These are phyloP conservation scores for Neodiprion pinetum DNA, from an alignment of 1,140 invertebrate species.

Conservation along the genomic window DNA sequence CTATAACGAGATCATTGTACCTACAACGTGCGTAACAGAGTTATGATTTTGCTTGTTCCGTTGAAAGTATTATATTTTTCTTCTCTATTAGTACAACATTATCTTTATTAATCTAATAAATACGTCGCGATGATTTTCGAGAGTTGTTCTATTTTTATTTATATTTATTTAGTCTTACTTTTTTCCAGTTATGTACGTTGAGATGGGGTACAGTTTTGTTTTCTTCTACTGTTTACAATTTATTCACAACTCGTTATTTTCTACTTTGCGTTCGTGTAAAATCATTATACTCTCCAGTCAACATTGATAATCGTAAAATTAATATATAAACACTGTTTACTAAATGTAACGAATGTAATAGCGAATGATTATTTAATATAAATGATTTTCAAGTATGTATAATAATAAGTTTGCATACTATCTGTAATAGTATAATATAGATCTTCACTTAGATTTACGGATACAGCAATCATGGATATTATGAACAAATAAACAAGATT, in stretches of 20 bases:
- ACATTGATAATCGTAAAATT: slow-evolving; percentile 41
- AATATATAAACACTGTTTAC: slow-evolving; percentile 53
- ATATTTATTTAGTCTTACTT: slow-evolving; percentile 23
- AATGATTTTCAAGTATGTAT: slow-evolving; percentile 54
- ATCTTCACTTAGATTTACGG: slow-evolving; percentile 57
- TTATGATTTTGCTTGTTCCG: slow-evolving; percentile 31
- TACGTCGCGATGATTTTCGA: slow-evolving; percentile 40
- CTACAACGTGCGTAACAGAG: slow-evolving; percentile 20
- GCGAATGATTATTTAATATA: slow-evolving; percentile 50
- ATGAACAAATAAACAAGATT: slow-evolving; percentile 60
- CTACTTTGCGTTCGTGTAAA: not conserved
- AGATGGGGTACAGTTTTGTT: slow-evolving; percentile 24
- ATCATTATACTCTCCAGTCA: slow-evolving; percentile 8
- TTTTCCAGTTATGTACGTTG: slow-evolving; percentile 32
- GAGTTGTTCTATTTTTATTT: slow-evolving; percentile 38
- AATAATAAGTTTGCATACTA: slow-evolving; percentile 57
- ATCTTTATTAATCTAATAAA: too few species aligned
- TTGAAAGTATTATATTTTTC: slow-evolving; percentile 57
- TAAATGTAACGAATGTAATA: slow-evolving; percentile 49
- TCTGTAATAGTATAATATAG: slow-evolving; percentile 46
- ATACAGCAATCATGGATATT: slow-evolving; percentile 57
- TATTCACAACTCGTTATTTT: slow-evolving; percentile 20
- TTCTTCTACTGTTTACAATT: slow-evolving; percentile 17
- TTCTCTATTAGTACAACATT: slow-evolving; percentile 35
- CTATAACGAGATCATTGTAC: not conserved